These are phyloP conservation scores for Rhamnusium bicolor DNA, from an alignment of 2,888 invertebrate genomes.

Conservation along the genomic window DNA sequence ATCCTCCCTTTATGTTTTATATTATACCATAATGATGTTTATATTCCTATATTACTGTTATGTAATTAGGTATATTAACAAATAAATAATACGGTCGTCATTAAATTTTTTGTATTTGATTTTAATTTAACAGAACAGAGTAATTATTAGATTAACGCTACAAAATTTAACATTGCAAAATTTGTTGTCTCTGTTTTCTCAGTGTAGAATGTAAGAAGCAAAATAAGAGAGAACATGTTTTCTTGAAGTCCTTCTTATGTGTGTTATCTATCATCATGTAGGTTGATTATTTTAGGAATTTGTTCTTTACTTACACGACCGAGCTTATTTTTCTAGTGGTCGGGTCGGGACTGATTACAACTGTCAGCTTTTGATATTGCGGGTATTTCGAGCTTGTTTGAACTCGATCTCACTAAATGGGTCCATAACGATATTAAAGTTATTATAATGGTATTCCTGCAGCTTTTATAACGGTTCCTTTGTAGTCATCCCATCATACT, in stretches of 20 bases:
- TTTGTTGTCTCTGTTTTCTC: no score
- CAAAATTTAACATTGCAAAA: no score
- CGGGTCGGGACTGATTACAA: neutral
- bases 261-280: neutral
- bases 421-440: neutral
- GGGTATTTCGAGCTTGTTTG: neutral
- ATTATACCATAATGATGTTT: no score
- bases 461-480: neutral
- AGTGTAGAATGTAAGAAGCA: neutral
- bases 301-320: neutral
- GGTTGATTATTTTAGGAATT: neutral
- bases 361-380: neutral
- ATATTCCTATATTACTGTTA: no score
- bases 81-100: no score
- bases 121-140: no score
- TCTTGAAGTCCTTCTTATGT: neutral
- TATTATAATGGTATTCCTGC: neutral
- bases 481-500: neutral
- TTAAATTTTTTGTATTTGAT: no score
- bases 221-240: neutral
- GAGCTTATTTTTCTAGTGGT: neutral
- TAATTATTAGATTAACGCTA: no score
- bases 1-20: no score
- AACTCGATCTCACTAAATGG: neutral
- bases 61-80: no score